Base-by-base conservation (phyloP, 35 echinoderm and acorn worm genomes). In the Chiridota heheva region DNA sequence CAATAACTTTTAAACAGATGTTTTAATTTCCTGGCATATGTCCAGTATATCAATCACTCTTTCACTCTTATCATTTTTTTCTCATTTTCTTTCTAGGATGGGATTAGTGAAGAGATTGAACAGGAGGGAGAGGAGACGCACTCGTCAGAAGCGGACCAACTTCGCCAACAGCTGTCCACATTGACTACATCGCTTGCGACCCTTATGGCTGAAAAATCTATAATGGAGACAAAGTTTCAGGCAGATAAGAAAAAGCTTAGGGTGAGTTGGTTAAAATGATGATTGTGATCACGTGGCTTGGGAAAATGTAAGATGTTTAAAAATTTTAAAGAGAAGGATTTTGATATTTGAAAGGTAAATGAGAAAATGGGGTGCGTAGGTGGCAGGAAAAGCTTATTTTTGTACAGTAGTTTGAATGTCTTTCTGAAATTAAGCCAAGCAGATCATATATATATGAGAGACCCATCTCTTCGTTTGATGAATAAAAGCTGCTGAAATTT, bases 171-270 rank as follows among this genome's bases (percentile, higher is more conserved):
- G 63, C 58, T 97, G 12, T 56, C 84, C 4, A 97, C 94, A 1
- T 84, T 97, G 0, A 88, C 88, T 16, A 74, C 71, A 29, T 86
- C 94, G 10, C 33, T 97, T 34, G 89, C 94, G 53, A 97, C 94
- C 0, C 82, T 97, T 0, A 97, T 81, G 28, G 88, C 84, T 35
- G 77, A 91, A 60, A 97, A 97, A 68, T 91, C 94, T 31, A 97
- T 88, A 74, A 91, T 91, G 94, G 88, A 91, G 74, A 49, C 83
- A 10, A 97, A 73, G 38, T 91, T 97, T 36, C 88, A 91, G 56
- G 88, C 78, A 20, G 88, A 91, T 44, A 97, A 91, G 53, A 97
- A 88, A 44, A 97, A 91, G 51, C 44, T 97, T 10, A 72, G 94
- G 79, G 94, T 97, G 88, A 72, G 86, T 25, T 7, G 24, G 24